phyloP scores from a whole-genome alignment of 2,888 invertebrate species.

The Mesorhabditis belari region DNA sequence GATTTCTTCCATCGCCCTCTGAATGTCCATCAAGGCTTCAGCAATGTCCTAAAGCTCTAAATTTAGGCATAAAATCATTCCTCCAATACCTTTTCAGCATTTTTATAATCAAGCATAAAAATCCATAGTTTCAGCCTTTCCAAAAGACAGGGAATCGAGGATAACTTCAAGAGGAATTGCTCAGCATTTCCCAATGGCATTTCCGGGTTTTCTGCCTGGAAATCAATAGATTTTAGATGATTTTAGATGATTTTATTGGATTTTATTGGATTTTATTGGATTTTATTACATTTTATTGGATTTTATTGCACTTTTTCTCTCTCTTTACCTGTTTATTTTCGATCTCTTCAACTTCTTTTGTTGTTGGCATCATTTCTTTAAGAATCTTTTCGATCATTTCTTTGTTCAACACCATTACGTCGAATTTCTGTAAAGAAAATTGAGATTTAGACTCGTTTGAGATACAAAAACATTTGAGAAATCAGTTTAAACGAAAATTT shows the following conservation, averaged over 20 bases:
- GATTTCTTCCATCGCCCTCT: conserved; percentile 86
- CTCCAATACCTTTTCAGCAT: conserved; percentile 73
- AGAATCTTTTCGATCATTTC: conserved; percentile 77
- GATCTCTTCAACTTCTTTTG: conserved; percentile 58
- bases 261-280: too few species aligned
- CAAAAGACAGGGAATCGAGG: conserved; percentile 84
- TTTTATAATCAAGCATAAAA: conserved; percentile 95
- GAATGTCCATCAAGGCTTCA: conserved; percentile 95
- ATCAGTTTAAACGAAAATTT: neutral
- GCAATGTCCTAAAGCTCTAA: conserved; percentile 76
- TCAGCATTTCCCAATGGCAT: conserved; percentile 89
- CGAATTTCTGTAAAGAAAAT: conserved; percentile 82
- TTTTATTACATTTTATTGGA: too few species aligned
- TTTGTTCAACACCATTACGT: conserved; percentile 90
- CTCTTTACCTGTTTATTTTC: conserved; percentile 12
- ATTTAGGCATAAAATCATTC: neutral
- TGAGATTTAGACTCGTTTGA: neutral
- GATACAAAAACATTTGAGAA: neutral
- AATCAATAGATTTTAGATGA: too few species aligned
- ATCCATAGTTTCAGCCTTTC: conserved; percentile 89
- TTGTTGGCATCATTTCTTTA: conserved; percentile 84
- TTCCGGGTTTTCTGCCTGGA: conserved; percentile 73
- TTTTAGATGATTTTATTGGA: too few species aligned
- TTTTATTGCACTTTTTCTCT: too few species aligned
- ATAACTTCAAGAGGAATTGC: conserved; percentile 90